phyloP scores from a whole-genome alignment of 2,888 invertebrate genomes.

The Heliconius charithonia region DNA sequence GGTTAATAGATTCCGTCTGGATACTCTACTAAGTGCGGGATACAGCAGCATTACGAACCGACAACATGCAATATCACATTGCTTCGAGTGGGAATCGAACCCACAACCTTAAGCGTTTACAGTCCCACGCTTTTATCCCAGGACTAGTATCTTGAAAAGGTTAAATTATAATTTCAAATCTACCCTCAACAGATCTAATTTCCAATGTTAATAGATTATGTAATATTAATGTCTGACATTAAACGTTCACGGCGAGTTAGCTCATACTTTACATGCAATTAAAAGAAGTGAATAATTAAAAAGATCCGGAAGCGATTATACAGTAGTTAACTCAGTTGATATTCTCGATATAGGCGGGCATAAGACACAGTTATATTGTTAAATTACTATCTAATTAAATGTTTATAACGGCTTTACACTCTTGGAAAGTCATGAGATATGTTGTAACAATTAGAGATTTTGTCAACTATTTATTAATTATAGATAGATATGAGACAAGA shows the following conservation, averaged over 20 bases:
- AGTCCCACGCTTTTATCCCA: no score
- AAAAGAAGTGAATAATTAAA: constrained; percentile 22
- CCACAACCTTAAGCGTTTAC: no score
- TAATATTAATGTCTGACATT: constrained; percentile 2
- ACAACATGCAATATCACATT: no score
- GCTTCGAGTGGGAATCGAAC: no score
- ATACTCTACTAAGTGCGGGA: neutral
- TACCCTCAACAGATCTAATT: neutral
- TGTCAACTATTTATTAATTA: neutral
- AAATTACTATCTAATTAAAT: constrained; percentile 25
- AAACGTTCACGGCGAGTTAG: constrained; percentile 1
- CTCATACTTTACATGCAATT: constrained; percentile 1
- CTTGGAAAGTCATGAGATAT: neutral
- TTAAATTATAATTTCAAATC: constrained; percentile 13
- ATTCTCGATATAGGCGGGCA: constrained; percentile 25
- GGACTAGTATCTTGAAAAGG: neutral
- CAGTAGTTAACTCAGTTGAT: constrained; percentile 27
- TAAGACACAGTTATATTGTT: constrained; percentile 19
- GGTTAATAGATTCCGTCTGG: neutral
- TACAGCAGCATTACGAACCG: neutral
- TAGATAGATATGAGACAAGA: neutral
- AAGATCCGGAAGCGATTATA: constrained; percentile 28
- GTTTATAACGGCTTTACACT: constrained; percentile 4
- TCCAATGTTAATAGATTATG: constrained; percentile 10
- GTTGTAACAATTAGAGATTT: neutral